Evolutionary conservation across 2,113 vertebrate genomes (phyloP).

Genomic region (Hepsetus odoe): DNA sequence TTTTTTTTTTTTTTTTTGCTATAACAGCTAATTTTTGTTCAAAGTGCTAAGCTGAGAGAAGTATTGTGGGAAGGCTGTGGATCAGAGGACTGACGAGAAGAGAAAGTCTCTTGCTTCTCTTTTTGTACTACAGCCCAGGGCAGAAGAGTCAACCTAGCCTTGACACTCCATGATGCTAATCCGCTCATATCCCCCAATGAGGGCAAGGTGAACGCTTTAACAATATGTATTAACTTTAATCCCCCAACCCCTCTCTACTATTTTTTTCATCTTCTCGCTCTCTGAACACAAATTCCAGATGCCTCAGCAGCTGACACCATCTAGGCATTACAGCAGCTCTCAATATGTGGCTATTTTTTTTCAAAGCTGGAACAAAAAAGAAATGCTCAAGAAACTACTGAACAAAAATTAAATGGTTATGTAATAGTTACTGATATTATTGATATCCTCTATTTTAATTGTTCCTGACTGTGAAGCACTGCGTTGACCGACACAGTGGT

Average conservation of each 20-base stretch:
- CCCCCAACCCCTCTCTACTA: conserved; percentile 13
- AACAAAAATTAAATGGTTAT: not conserved
- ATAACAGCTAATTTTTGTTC: conserved; percentile 21
- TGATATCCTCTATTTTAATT: too few species aligned
- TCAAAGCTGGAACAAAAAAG: conserved; percentile 20
- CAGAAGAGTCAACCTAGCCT: conserved; percentile 66
- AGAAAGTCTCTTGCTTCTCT: conserved; percentile 57
- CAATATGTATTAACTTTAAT: conserved; percentile 61
- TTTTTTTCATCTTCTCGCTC: not conserved
- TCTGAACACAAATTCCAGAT: conserved; percentile 47
- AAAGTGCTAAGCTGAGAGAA: conserved; percentile 29
- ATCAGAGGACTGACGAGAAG: conserved; percentile 50
- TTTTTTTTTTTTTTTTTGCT: not conserved
- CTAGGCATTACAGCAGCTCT: conserved; percentile 39
- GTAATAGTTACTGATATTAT: not conserved
- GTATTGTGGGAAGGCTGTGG: conserved; percentile 39
- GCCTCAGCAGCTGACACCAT: conserved; percentile 44
- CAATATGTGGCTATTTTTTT: conserved; percentile 37
- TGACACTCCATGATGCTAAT: conserved; percentile 65
- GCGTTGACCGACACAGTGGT: too few species aligned
- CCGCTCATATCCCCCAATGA: conserved; percentile 62
- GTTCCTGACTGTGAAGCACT: too few species aligned
- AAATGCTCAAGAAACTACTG: not conserved
- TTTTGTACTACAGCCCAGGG: conserved; percentile 64
- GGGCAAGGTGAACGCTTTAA: conserved; percentile 56